These are phyloP conservation scores for Drosophila pandora DNA, from an alignment of 1,140 invertebrate genomes.

Conservation along the genomic window DNA sequence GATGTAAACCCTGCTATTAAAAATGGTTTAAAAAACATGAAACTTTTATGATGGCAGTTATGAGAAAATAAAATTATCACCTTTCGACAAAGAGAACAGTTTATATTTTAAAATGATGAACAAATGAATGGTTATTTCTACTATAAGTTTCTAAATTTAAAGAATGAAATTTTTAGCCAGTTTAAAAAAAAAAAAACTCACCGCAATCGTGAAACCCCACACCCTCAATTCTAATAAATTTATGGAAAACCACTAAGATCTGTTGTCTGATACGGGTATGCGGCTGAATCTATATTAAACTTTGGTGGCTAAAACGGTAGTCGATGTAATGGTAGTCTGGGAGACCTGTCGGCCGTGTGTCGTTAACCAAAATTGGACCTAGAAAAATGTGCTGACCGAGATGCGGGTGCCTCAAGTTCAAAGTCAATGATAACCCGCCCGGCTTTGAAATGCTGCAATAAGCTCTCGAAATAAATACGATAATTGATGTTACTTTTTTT, in stretches of 20 bases:
- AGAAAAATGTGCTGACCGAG: constrained; percentile 36
- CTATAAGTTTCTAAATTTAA: no score
- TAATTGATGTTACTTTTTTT: constrained; percentile 35
- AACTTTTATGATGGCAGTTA: background rate
- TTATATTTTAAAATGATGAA: no score
- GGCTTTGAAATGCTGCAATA: constrained; percentile 37
- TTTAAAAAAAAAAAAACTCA: background rate
- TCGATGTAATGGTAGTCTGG: background rate
- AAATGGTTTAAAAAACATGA: background rate
- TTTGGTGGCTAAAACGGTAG: background rate
- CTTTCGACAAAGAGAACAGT: background rate
- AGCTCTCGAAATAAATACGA: constrained; percentile 30
- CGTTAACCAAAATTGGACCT: constrained; percentile 17
- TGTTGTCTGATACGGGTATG: background rate
- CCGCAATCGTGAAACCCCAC: background rate
- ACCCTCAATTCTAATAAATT: background rate
- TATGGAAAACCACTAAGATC: background rate
- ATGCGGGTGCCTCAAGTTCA: constrained; percentile 45
- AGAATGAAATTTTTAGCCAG: no score
- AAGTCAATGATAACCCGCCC: constrained; percentile 37
- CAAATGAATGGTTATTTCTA: no score
- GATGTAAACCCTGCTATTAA: background rate
- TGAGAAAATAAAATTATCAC: background rate
- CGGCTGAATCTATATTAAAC: background rate
- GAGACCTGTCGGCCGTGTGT: background rate